phyloP scores from a whole-genome alignment of 1,140 invertebrate genomes.

The Choristoneura fumiferana region DNA sequence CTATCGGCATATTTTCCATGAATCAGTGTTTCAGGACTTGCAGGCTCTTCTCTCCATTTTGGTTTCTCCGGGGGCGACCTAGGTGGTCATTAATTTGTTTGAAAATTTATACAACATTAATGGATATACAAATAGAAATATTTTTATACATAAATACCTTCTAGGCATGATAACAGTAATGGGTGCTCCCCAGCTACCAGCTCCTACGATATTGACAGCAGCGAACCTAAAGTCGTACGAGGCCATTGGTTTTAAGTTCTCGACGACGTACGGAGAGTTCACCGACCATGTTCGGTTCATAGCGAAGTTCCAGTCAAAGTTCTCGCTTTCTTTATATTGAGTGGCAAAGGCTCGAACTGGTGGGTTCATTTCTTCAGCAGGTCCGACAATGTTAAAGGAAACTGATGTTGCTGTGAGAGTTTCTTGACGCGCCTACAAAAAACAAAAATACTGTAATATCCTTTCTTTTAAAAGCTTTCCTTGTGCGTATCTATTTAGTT shows the following conservation, averaged over 20 bases:
- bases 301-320: conserved; percentile 83
- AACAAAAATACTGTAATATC: too few species aligned
- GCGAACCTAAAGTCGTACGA: conserved; percentile 91
- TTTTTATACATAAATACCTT: conserved; percentile 47
- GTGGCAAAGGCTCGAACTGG: conserved; percentile 85
- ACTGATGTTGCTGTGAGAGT: conserved; percentile 91
- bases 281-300: conserved; percentile 87
- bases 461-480: too few species aligned
- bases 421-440: conserved; percentile 79
- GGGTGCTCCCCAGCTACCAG: conserved; percentile 84
- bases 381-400: conserved; percentile 86
- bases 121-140: conserved; percentile 11
- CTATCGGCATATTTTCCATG: conserved; percentile 83
- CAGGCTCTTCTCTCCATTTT: conserved; percentile 64
- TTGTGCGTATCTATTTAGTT: too few species aligned
- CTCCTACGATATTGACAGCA: conserved; percentile 90
- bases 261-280: conserved; percentile 87
- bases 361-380: conserved; percentile 85
- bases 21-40: conserved; percentile 62
- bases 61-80: conserved; percentile 70
- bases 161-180: conserved; percentile 79
- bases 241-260: conserved; percentile 87
- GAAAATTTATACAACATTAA: conserved; percentile 19
- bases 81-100: conserved; percentile 24
- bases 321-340: conserved; percentile 86